A percentile compares a stretch with the other conserved stretches of the same genome.
Conservation (phyloP, 2,113 vertebrate species). For the Phrynosoma blainvillii region DNA sequence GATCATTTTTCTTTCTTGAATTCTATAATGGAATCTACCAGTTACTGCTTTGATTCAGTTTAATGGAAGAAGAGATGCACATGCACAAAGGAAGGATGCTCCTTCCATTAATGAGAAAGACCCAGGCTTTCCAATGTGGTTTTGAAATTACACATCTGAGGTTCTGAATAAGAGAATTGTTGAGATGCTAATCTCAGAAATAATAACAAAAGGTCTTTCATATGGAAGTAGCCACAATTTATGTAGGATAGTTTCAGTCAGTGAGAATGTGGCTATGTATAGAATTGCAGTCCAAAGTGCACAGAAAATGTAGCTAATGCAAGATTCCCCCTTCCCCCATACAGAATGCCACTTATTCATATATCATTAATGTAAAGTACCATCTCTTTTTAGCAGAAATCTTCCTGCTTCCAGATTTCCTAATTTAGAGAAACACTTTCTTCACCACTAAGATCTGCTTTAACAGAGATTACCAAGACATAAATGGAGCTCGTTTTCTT, state of each 20-base stretch:
- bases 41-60: neutral
- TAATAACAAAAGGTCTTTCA: neutral
- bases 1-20: neutral
- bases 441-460: neutral
- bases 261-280: neutral
- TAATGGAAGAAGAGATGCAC: neutral
- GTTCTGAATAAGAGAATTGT: neutral
- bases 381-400: neutral
- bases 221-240: neutral
- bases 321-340: neutral
- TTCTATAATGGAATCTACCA: neutral
- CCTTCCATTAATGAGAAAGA: neutral
- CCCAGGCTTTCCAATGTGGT: too few species aligned
- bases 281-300: neutral
- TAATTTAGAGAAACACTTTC: neutral
- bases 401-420: neutral
- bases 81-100: neutral
- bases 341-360: neutral
- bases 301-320: neutral
- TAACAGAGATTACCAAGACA: neutral
- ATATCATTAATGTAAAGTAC: neutral
- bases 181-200: neutral
- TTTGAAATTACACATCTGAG: neutral
- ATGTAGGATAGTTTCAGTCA: neutral
- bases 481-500: neutral